These are phyloP conservation scores for Chromobotia macracanthus DNA, from an alignment of 2,797 vertebrate genomes.

Conservation along the genomic window DNA sequence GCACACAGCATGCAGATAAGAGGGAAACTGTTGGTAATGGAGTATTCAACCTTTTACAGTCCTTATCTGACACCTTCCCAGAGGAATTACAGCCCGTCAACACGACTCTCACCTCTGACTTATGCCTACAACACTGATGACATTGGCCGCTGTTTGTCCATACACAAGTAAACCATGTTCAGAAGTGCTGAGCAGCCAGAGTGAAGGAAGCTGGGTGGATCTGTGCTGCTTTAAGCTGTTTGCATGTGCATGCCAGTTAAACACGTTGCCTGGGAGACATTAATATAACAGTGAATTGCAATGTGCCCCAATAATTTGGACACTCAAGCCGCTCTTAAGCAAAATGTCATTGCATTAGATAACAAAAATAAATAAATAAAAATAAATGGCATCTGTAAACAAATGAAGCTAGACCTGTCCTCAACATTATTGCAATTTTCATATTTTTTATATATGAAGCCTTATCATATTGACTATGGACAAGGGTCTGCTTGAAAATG, in stretches of 20 bases:
- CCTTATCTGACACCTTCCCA: conserved; percentile 72
- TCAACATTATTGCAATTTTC: neutral
- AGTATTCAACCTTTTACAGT: conserved; percentile 73
- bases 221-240: conserved; percentile 43
- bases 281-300: conserved; percentile 11
- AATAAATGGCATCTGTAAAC: neutral
- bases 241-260: conserved; percentile 35
- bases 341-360: neutral
- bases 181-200: conserved; percentile 41
- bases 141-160: conserved; percentile 55
- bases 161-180: conserved; percentile 50
- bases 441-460: no score
- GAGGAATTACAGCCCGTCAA: conserved; percentile 65
- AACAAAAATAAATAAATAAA: neutral
- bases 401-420: neutral
- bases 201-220: conserved; percentile 41
- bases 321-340: neutral
- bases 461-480: no score
- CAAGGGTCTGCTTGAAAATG: no score
- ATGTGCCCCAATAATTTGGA: neutral
- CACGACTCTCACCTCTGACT: conserved; percentile 58
- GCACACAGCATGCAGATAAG: conserved; percentile 74
- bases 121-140: conserved; percentile 59
- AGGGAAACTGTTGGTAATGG: conserved; percentile 64
- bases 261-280: conserved; percentile 38